phyloP scores from a whole-genome alignment of 2,113 vertebrate species.

The Cathartes aura region DNA sequence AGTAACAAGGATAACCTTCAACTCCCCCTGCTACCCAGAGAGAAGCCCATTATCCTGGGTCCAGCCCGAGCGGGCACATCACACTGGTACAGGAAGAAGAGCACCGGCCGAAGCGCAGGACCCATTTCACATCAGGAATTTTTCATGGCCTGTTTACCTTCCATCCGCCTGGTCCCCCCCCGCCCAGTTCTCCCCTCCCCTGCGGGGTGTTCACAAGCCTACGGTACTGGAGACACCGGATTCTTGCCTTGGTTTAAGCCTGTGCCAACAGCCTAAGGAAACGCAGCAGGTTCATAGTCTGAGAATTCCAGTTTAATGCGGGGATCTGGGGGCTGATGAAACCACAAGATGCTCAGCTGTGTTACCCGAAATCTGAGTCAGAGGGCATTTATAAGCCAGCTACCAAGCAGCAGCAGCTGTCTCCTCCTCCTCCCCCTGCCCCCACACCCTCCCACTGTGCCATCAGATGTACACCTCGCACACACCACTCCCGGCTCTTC shows the following conservation, averaged over 20 bases:
- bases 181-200: background rate
- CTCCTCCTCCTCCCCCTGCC: slow-evolving; percentile 43
- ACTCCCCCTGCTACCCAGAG: background rate
- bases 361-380: slow-evolving; percentile 44
- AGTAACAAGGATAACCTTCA: slow-evolving; percentile 65
- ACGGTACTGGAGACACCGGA: background rate
- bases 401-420: slow-evolving; percentile 42
- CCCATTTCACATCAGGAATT: background rate
- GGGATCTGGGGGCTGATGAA: slow-evolving; percentile 49
- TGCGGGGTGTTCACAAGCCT: background rate
- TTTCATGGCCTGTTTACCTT: slow-evolving; percentile 5
- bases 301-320: slow-evolving; percentile 45
- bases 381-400: slow-evolving; percentile 63
- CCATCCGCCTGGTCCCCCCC: rapidly evolving
- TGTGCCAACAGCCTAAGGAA: slow-evolving; percentile 54
- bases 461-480: slow-evolving; percentile 34
- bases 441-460: slow-evolving; percentile 52
- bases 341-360: slow-evolving; percentile 59
- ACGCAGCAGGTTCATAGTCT: slow-evolving; percentile 50
- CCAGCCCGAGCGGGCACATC: background rate
- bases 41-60: background rate
- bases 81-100: background rate
- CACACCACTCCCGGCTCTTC: background rate
- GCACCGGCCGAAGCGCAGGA: background rate
- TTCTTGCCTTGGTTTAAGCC: slow-evolving; percentile 15